Base-by-base conservation (phyloP, 1,140 invertebrate genomes). In the Drosophila parvula region DNA sequence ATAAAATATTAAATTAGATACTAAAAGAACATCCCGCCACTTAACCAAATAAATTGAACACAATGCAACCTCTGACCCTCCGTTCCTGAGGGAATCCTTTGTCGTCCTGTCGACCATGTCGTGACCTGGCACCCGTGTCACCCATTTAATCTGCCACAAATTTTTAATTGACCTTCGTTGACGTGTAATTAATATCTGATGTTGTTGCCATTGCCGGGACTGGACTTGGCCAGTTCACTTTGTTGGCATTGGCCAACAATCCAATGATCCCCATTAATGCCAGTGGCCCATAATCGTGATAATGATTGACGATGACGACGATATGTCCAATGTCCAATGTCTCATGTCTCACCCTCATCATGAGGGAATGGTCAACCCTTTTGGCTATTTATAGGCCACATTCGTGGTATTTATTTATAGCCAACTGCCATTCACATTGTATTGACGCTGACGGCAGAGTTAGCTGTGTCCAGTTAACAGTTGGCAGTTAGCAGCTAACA, bases 101-200 rank as follows among this genome's bases (percentile, higher is more conserved):
- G 27, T 9, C 27, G 16, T 36, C n/a, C 18, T 28, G 4, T 30
- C 27, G 30, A n/a, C 30, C 62, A 45, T 69, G 32, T 30, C 64
- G n/a, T 57, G 50, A 48, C 43, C 47, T 32, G 43, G 48, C 44
- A 53, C 68, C 65, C 65, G 44, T 71, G 69, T 73, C 69, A 59
- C 51, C 69, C 69, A 59, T 73, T 73, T 73, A 73, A 73, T 50
- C 69, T 69, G 67, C 69, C 69, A 50, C 67, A 73, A 71, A 73
- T 73, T 73, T 71, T 73, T 73, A 73, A 73, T 73, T 73, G 69
- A 73, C 69, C 69, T 73, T 53, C 69, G 69, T 73, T 73, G 69
- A 73, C 69, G 69, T 73, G 67, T 73, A 73, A 73, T 73, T 73
- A 73, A 73, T 73, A 73, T 71, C 69, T 73, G 69, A 59, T 73